These are phyloP conservation scores for Eupsilia transversa DNA, from an alignment of 2,888 invertebrate genomes.

Conservation along the genomic window DNA sequence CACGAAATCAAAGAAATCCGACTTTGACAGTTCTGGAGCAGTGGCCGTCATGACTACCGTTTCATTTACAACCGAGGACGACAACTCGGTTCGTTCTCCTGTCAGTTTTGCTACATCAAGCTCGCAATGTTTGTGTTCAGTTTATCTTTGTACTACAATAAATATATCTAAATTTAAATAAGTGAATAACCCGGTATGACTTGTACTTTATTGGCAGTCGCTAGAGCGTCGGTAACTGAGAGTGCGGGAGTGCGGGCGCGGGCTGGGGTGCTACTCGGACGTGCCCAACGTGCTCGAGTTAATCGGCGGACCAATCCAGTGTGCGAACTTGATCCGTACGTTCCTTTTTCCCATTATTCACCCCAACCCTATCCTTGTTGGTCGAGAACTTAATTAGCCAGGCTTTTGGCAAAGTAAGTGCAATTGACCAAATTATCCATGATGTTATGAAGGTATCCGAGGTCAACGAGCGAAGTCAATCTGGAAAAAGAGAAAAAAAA, in stretches of 20 bases:
- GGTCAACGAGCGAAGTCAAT: conserved; percentile 64
- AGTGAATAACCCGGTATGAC: conserved; percentile 88
- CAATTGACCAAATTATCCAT: conserved; percentile 75
- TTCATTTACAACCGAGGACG: conserved; percentile 86
- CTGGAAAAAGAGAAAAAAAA: conserved; percentile 79
- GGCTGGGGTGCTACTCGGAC: conserved; percentile 83
- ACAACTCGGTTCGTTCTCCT: conserved; percentile 77
- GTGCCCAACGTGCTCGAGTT: conserved; percentile 79
- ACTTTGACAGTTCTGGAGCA: conserved; percentile 96
- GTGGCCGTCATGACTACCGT: conserved; percentile 96
- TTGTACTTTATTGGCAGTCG: conserved; percentile 90
- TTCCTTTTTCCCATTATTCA: conserved; percentile 90
- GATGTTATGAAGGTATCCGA: conserved; percentile 65
- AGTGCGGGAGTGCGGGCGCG: conserved; percentile 77
- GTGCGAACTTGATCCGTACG: conserved; percentile 89
- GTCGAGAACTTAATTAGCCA: conserved; percentile 78
- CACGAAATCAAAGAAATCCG: conserved; percentile 97
- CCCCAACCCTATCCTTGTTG: conserved; percentile 80
- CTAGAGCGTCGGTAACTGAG: conserved; percentile 89
- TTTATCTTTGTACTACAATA: conserved; percentile 88
- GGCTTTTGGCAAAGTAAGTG: conserved; percentile 70
- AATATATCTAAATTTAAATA: conserved; percentile 87
- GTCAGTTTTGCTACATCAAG: conserved; percentile 80
- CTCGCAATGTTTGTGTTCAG: conserved; percentile 71
- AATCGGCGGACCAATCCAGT: conserved; percentile 89